Evolutionary conservation across 2,113 vertebrate genomes (phyloP), one percentile per base, ranked within the genome.

Genomic region (Steatornis caripensis): DNA sequence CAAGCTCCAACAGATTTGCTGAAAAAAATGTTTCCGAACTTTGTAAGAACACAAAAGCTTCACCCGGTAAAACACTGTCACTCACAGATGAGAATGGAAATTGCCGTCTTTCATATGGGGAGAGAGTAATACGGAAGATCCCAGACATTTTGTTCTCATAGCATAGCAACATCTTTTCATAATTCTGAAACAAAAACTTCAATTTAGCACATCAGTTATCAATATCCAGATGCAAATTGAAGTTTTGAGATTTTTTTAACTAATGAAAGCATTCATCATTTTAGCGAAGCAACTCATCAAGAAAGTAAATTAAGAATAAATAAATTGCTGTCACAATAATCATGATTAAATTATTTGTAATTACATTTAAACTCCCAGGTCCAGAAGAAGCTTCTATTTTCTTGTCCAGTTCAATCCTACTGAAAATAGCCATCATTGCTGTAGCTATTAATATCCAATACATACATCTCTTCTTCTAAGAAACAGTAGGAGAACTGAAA

Each of bases 271-370:
- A 90, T 96, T 96, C 80, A 88, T 72, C 64, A 72, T 88, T 97
- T 96, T 94, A 90, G 84, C 78, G 43, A 97, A 97, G 77, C 36
- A 97, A 88, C 87, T 96, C 65, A 95, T 90, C 79, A 93, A 84
- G 90, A 97, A 96, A 95, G 76, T 94, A 96, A 97, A 97, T 95
- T 97, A 95, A 92, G 65, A 98, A 92, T 92, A 94, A 97, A 89
- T 92, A 97, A 96, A 85, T 95, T 95, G 41, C 74, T 93, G 85
- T 90, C 17, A 69, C 37, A 93, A 92, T 81, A 97, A 96, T 90
- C 3, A 93, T 72, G 19, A 91, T 93, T 71, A 90, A 96, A 96
- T 96, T 95, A 82, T 95, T 97, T 90, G 55, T 66, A 95, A 96
- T 89, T 95, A 82, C 32, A 85, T 95, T 95, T 96, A 92, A 85